Conservation (phyloP, 2,113 vertebrate genomes). For the Miniopterus natalensis region DNA sequence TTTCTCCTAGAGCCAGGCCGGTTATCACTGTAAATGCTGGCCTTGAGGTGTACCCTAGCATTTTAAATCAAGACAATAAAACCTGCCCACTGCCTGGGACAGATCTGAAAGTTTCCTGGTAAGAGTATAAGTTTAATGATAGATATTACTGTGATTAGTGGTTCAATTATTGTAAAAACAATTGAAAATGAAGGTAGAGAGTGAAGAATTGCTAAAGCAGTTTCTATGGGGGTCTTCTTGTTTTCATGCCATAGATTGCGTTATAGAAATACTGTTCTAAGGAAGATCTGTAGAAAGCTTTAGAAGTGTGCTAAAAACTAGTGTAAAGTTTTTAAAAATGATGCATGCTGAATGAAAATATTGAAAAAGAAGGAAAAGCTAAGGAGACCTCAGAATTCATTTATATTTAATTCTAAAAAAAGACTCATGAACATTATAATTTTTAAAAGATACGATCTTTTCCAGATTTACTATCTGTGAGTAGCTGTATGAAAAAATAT, state of each 20-base stretch:
- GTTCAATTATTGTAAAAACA: neutral
- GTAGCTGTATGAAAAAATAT: neutral
- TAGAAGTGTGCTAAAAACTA: neutral
- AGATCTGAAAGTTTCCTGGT: constrained; percentile 93
- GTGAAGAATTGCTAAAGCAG: neutral
- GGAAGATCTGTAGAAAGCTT: neutral
- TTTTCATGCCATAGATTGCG: neutral
- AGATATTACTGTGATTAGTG: neutral
- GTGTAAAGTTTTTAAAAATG: neutral
- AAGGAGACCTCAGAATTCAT: neutral
- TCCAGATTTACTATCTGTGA: constrained; percentile 38
- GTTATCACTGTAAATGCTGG: constrained; percentile 95
- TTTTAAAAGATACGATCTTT: constrained; percentile 17
- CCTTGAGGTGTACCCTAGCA: constrained; percentile 94
- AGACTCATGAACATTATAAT: neutral
- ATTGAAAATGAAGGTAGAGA: neutral
- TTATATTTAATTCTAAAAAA: constrained; percentile 30
- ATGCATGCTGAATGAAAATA: neutral
- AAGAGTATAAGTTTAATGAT: constrained; percentile 73
- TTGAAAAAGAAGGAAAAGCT: constrained; percentile 43
- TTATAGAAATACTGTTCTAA: neutral
- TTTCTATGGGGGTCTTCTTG: neutral
- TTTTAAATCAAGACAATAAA: constrained; percentile 96
- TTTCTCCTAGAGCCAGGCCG: constrained; percentile 88
- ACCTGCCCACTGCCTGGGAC: constrained; percentile 88